Conservation (phyloP, 2,888 invertebrate species). For the Quadroppia sp. region DNA sequence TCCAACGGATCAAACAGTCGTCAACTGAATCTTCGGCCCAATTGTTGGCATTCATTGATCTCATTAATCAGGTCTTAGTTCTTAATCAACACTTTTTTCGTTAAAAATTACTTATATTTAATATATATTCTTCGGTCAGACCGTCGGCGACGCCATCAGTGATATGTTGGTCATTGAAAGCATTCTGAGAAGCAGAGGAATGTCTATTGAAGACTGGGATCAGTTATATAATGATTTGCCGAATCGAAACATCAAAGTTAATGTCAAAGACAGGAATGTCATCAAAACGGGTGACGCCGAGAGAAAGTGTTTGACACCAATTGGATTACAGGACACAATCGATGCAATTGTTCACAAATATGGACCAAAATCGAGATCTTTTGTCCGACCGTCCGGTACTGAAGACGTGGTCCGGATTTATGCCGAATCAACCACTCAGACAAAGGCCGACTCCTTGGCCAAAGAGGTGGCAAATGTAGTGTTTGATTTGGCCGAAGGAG, state of each 20-base stretch:
- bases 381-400: slow-evolving; percentile 94
- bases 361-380: slow-evolving; percentile 67
- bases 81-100: not conserved
- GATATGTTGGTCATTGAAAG: slow-evolving; percentile 91
- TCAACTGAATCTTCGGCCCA: slow-evolving; percentile 15
- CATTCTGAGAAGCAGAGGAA: slow-evolving; percentile 74
- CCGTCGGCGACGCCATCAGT: slow-evolving; percentile 94
- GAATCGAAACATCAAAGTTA: slow-evolving; percentile 79
- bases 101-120: not conserved
- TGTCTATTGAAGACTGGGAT: slow-evolving; percentile 75
- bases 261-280: slow-evolving; percentile 74
- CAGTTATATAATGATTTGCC: slow-evolving; percentile 77
- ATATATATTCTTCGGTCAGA: slow-evolving; percentile 51
- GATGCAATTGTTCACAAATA: slow-evolving; percentile 67
- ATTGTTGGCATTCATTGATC: slow-evolving; percentile 67
- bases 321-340: slow-evolving; percentile 75
- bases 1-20: slow-evolving; percentile 14
- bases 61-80: slow-evolving; percentile 73
- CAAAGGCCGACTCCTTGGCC: slow-evolving; percentile 67
- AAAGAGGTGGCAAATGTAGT: slow-evolving; percentile 50
- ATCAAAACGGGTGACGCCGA: slow-evolving; percentile 86
- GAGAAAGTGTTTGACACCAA: slow-evolving; percentile 71
- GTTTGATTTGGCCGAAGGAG: slow-evolving; percentile 39
- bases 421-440: slow-evolving; percentile 79
- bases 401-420: slow-evolving; percentile 95